Evolutionary conservation across 2,113 vertebrate genomes (phyloP), one percentile per base, ranked within the genome.

Genomic region (Malurus melanocephalus): DNA sequence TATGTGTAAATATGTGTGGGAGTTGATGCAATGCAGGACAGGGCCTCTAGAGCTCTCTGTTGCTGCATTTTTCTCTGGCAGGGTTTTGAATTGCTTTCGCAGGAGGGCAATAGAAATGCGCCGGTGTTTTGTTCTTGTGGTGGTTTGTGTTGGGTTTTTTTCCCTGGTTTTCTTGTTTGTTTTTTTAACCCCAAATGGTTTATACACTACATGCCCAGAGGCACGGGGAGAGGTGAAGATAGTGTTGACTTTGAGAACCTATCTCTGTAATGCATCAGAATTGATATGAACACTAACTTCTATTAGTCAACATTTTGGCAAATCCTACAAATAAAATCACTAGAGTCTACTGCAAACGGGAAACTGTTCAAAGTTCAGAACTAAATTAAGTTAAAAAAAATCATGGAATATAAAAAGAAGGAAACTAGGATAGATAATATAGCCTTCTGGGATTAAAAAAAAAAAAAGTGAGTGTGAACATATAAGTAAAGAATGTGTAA

Each of bases 21-120:
- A 92, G 74, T 27, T 60, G 42, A 20, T 89, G 93, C 55, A 93
- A 9, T 80, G 32, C 55, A 38, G 74, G 23, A 20, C 17, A 42
- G 32, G 7, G 52, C 93, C 95, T 95, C 55, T 80, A 92, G 94
- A 62, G 88, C 26, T 71, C 92, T 86, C 92, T 95, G 38, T 93
- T 95, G 87, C 88, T 94, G 43, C 81, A 79, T 95, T 91, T 93
- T 96, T 95, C 55, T 66, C 13, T 61, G 27, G 11, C 49, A 74
- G 40, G 23, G 32, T 83, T 93, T 90, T 14, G 12, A 67, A 32
- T 16, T 69, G 15, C 17, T 91, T 85, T 33, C 17, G 38, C 79
- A 77, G 46, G 42, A 81, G 52, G 64, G 16, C 49, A 74, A 60
- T 20, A 77, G n/a, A 45, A 72, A 16, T 40, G 21, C 3, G 1